phyloP scores from a whole-genome alignment of 2,113 vertebrate species.

The Nothoprocta perdicaria region DNA sequence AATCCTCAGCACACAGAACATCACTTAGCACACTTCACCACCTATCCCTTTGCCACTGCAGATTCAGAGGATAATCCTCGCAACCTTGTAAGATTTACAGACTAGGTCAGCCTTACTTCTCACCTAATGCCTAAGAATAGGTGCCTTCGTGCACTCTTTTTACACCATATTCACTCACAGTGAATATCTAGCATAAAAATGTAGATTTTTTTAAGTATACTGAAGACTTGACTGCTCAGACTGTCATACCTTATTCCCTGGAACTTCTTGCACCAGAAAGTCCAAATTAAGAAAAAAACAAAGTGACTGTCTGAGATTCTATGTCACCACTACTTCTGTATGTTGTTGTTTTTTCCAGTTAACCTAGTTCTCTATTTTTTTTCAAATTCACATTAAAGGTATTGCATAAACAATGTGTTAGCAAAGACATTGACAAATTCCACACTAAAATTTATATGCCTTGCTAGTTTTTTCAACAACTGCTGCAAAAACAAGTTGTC shows the following conservation, averaged over 20 bases:
- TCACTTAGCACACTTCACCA: neutral
- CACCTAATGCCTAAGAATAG: neutral
- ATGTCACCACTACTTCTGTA: neutral
- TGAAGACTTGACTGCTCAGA: neutral
- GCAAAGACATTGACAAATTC: neutral
- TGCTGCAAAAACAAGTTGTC: neutral
- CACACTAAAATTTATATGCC: neutral
- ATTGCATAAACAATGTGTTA: neutral
- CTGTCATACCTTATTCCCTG: neutral
- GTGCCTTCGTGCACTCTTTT: neutral
- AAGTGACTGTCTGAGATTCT: neutral
- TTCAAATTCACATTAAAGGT: neutral
- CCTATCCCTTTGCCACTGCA: neutral
- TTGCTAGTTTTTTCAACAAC: neutral
- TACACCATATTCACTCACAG: neutral
- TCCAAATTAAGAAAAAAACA: neutral
- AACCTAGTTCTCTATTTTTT: neutral
- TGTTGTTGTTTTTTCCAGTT: neutral
- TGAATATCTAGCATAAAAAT: neutral
- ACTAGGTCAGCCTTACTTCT: too few relatives aligned
- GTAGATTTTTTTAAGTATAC: neutral
- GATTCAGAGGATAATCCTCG: neutral
- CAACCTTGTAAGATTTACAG: neutral
- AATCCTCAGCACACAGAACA: fast-evolving
- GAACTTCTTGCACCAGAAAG: neutral